Evolutionary conservation across 1,140 invertebrate species (phyloP).

Genomic region (Acromyrmex heyeri): DNA sequence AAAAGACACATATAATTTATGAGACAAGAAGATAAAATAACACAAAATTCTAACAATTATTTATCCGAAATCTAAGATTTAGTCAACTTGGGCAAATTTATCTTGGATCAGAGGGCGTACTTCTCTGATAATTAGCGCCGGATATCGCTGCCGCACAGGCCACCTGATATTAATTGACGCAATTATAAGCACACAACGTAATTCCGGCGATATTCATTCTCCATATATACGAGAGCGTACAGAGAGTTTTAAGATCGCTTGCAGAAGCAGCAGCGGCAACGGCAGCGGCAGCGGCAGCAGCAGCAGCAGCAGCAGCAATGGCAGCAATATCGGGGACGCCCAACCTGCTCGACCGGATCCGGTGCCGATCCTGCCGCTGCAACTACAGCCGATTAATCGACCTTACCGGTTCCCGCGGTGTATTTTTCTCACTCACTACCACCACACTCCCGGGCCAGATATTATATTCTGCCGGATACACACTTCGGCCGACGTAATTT

Average conservation of each 20-base stretch:
- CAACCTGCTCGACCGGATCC: constrained; percentile 80
- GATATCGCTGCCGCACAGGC: constrained; percentile 51
- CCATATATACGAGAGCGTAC: background rate
- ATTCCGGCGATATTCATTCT: constrained; percentile 50
- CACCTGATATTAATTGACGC: constrained; percentile 50
- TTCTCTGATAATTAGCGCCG: constrained; percentile 45
- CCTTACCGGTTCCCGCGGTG: constrained; percentile 78
- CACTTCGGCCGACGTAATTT: constrained; percentile 51
- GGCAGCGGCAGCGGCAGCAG: constrained; percentile 61
- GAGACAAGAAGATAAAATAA: background rate
- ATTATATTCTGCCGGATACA: constrained; percentile 60
- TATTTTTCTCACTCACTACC: constrained; percentile 48
- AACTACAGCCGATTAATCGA: constrained; percentile 75
- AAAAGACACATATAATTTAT: background rate
- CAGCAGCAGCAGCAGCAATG: constrained; percentile 66
- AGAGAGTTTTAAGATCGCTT: constrained; percentile 44
- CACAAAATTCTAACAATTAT: background rate
- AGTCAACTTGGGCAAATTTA: constrained; percentile 16
- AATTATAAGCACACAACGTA: constrained; percentile 55
- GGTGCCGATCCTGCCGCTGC: constrained; percentile 51
- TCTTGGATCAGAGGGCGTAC: constrained; percentile 32
- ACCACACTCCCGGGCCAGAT: constrained; percentile 46
- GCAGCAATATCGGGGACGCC: constrained; percentile 67
- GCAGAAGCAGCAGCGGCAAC: constrained; percentile 33
- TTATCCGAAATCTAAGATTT: constrained; percentile 15